phyloP scores from a whole-genome alignment of 2,797 vertebrate genomes.

The Sardinella longiceps region DNA sequence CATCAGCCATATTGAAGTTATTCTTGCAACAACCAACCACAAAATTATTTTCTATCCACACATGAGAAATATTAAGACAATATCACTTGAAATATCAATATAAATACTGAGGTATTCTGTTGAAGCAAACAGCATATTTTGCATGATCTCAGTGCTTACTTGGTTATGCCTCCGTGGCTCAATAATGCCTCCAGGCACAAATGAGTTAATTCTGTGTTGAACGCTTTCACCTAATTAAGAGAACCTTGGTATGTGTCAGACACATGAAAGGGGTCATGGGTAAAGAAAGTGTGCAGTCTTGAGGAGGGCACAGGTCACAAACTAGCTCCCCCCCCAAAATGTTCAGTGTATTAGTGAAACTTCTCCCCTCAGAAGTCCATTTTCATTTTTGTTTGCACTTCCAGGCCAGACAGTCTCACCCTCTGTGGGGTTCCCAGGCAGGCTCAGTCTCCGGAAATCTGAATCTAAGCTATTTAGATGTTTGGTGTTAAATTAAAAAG shows the following conservation, averaged over 20 bases:
- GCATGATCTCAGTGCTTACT: not conserved
- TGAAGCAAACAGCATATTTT: not conserved
- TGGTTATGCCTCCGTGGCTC: too few relatives aligned
- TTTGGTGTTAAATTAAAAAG: not conserved
- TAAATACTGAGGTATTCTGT: not conserved
- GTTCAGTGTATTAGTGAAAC: not conserved
- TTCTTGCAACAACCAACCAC: too few relatives aligned
- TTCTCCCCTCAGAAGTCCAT: not conserved
- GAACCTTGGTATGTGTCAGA: not conserved
- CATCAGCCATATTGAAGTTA: too few relatives aligned
- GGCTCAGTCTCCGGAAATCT: not conserved
- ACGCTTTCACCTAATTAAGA: not conserved
- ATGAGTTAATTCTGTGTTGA: not conserved
- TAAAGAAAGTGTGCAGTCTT: not conserved
- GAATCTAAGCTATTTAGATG: not conserved
- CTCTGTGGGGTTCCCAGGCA: not conserved
- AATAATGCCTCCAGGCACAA: not conserved
- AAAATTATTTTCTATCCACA: too few relatives aligned
- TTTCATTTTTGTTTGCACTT: not conserved
- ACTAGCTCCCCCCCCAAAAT: not conserved
- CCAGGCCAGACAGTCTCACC: not conserved
- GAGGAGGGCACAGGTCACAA: not conserved
- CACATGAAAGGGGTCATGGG: not conserved
- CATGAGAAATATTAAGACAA: not conserved
- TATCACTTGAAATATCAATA: not conserved